Evolutionary conservation across 1,140 invertebrate species (phyloP), one percentile per base, ranked within the genome.

Genomic region (Brachionus rubens): DNA sequence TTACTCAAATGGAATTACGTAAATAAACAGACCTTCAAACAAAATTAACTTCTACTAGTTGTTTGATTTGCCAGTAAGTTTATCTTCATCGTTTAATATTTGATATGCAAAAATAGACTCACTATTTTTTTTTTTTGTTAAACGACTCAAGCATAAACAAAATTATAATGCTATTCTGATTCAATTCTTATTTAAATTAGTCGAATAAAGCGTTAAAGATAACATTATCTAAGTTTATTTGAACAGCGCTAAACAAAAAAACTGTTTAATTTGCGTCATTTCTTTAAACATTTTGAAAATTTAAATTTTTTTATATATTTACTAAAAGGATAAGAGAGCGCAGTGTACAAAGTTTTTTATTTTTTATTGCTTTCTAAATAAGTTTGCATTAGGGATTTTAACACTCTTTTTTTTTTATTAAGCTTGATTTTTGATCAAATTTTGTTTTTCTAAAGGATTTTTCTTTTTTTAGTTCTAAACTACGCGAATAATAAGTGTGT

Each of bases 401-500:
- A 28, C 59, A 65, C 59, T 43, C n/a, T n/a, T n/a, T n/a, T 46
- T 46, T 7, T 14, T 43, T 65, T 65, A 43, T 65, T 65, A 36
- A 65, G 33, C 30, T 65, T 65, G 33, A 59, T 59, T 59, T 59
- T 59, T 33, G 54, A 59, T 59, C 54, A 36, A 36, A 9, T 5
- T 36, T 59, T 59, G 54, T 59, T 59, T 59, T 59, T 33, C 36
- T 36, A 40, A 59, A n/a, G 16, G 54, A 59, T 59, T 59, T 59
- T 59, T 33, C 28, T 33, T 33, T 5, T 59, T n/a, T n/a, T n/a
- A n/a, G n/a, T n/a, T n/a, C n/a, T n/a, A n/a, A n/a, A 59, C 28
- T 33, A 59, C 36, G 54, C 54, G 54, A 65, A 65, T 19, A 43
- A 43, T 65, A 65, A 72, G 68, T 41, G 68, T 50, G 68, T 50